Percentiles rank a stretch among this genome's conserved stretches.
These are phyloP conservation scores for Synchiropus splendidus DNA, from an alignment of 2,113 vertebrate species.

Conservation along the genomic window DNA sequence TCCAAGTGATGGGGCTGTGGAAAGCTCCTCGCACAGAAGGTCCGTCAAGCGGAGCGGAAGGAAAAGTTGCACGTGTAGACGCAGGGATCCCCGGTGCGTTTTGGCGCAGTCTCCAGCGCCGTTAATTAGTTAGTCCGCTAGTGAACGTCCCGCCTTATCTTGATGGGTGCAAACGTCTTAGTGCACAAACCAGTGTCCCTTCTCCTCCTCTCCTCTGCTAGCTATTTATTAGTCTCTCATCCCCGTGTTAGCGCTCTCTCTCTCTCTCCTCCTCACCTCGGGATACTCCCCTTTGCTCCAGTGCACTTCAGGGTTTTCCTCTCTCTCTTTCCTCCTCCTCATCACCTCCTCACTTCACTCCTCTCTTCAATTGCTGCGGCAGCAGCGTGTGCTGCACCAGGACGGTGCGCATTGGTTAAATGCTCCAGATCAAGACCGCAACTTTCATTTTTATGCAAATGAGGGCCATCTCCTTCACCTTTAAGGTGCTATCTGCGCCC, in stretches of 20 bases:
- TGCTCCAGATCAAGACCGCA: slow-evolving; percentile 23
- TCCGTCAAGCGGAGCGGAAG: slow-evolving; percentile 7
- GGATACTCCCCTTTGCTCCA: slow-evolving; percentile 58
- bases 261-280: slow-evolving; percentile 43
- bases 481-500: too few species aligned
- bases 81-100: slow-evolving; percentile 35
- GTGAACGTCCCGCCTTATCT: too few species aligned
- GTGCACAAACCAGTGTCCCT: too few species aligned
- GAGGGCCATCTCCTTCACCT: slow-evolving; percentile 25
- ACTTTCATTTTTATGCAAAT: slow-evolving; percentile 83
- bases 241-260: slow-evolving; percentile 14
- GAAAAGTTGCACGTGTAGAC: slow-evolving; percentile 39
- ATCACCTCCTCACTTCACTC: slow-evolving; percentile 22
- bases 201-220: slow-evolving; percentile 34
- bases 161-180: too few species aligned
- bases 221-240: slow-evolving; percentile 46
- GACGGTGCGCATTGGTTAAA: slow-evolving; percentile 31
- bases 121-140: too few species aligned
- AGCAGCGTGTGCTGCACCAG: slow-evolving; percentile 16
- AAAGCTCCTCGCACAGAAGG: too few species aligned
- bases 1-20: too few species aligned
- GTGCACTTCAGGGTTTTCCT: slow-evolving; percentile 31
- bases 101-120: slow-evolving; percentile 5
- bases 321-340: slow-evolving; percentile 29
- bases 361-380: slow-evolving; percentile 27